A percentile compares a stretch with the other conserved stretches of the same genome.
These are phyloP conservation scores for Stichopus chloronotus DNA, from an alignment of 35 echinoderm and acorn worm species.

Conservation along the genomic window DNA sequence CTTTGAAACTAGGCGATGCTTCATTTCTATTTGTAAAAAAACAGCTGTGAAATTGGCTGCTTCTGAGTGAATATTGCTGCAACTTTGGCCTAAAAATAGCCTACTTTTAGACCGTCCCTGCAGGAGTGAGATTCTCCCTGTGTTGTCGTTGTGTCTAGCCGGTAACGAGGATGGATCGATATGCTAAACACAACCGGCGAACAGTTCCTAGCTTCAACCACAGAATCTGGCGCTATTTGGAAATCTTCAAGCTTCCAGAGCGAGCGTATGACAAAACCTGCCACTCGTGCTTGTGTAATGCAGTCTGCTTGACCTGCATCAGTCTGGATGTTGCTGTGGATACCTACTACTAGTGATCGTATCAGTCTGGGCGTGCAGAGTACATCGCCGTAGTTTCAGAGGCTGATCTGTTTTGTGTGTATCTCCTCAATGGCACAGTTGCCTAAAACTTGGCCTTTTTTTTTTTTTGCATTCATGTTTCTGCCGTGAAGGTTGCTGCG, in stretches of 20 bases:
- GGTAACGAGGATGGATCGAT: constrained; percentile 29
- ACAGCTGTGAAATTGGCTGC: constrained; percentile 22
- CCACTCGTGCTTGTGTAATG: too few species aligned
- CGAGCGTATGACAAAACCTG: too few species aligned
- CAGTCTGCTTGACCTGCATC: too few species aligned
- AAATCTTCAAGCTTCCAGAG: not conserved
- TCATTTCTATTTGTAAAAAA: not conserved
- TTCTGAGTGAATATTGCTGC: constrained; percentile 19
- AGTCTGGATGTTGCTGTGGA: too few species aligned
- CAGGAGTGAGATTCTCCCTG: not conserved
- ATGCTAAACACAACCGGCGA: constrained; percentile 24
- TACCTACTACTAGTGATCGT: too few species aligned
- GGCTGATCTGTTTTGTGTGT: too few species aligned
- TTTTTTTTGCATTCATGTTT: constrained; percentile 8
- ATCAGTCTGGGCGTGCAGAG: too few species aligned
- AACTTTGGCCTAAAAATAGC: constrained; percentile 35
- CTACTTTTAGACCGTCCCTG: constrained; percentile 25
- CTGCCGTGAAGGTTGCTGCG: constrained; percentile 12
- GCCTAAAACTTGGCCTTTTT: constrained; percentile 22
- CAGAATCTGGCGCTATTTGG: not conserved
- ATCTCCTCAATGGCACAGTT: too few species aligned
- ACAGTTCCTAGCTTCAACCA: not conserved
- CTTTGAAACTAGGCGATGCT: not conserved
- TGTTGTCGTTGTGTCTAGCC: constrained; percentile 30
- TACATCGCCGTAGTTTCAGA: too few species aligned